These are phyloP conservation scores for Sebastes elongatus DNA, from an alignment of 2,797 vertebrate species.

Conservation along the genomic window DNA sequence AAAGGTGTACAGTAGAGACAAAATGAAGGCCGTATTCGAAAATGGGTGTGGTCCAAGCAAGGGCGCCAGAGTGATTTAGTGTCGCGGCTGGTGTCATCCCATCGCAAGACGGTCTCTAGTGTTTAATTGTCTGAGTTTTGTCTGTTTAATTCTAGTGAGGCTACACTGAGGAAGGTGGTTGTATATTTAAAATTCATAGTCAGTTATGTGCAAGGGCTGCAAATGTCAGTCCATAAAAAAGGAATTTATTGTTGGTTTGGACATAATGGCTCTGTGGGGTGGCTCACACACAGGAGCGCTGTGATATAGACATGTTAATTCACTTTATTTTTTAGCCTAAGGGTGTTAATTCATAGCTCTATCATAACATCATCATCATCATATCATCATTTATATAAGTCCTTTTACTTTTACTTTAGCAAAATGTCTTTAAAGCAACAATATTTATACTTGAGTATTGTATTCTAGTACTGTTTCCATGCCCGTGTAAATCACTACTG, in stretches of 20 bases:
- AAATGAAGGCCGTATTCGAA: no score
- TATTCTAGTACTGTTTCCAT: background rate
- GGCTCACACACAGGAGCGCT: background rate
- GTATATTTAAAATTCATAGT: background rate
- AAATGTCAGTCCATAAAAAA: background rate
- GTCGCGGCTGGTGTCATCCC: no score
- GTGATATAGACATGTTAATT: background rate
- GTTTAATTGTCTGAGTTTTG: background rate
- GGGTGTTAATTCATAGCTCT: background rate
- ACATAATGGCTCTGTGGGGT: background rate
- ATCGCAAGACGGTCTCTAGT: background rate
- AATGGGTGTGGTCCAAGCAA: no score
- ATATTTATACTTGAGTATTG: background rate
- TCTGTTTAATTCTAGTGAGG: background rate
- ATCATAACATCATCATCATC: background rate
- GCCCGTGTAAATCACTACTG: background rate
- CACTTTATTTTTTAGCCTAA: background rate
- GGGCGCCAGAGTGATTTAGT: no score
- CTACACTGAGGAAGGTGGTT: background rate
- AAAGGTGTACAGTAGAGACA: background rate
- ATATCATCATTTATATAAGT: background rate
- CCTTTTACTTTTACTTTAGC: background rate
- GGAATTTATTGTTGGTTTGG: background rate
- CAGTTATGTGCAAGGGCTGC: background rate
- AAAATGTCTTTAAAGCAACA: background rate